Base-by-base conservation (phyloP, 2,113 vertebrate genomes). In the Tupaia tana region DNA sequence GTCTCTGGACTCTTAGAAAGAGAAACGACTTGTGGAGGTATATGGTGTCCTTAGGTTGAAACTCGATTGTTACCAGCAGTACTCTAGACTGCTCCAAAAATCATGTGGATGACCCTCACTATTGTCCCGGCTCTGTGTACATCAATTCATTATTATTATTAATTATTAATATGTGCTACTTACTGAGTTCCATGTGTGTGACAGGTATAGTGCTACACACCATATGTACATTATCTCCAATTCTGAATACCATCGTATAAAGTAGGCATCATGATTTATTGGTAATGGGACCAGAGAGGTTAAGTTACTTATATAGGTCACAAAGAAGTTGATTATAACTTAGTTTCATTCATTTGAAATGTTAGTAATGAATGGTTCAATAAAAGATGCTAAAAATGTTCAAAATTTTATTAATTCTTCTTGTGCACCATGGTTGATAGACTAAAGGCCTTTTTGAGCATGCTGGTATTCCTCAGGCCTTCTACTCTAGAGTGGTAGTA, bases 301-400 rank as follows among this genome's bases (percentile, higher is more conserved):
- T 70, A 85, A 79, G 34, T n/a, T 56, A 94, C 20, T 90, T 61
- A 56, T 12, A 71, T 1, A 88, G n/a, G 8, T 61, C 69, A 70
- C 80, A 91, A 70, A 75, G 64, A 94, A 91, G 59, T 86, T 4
- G 14, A 13, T 89, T 87, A 75, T 92, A 90, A 81, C 18, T 56
- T 56, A 67, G 27, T 95, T 93, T 94, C 24, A n/a, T 43, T 86
- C 34, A 27, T 80, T 43, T 81, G 61, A 91, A 94, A 61, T 75
- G 20, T 81, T 81, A 73, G 77, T 27, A 74, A 58, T 77, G 31
- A 56, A n/a, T 69, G 4, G 58, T 80, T 87, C 61, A 75, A 83
- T 86, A 66, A 63, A 78, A 59, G 56, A 6, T 64, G 90, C 29
- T 1, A 92, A 89, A 89, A 80, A 89, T n/a, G 14, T 66, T 52